A percentile compares a stretch with the other conserved stretches of the same genome.
Evolutionary conservation across 2,113 vertebrate genomes (phyloP).

Genomic region (Anoura caudifer): DNA sequence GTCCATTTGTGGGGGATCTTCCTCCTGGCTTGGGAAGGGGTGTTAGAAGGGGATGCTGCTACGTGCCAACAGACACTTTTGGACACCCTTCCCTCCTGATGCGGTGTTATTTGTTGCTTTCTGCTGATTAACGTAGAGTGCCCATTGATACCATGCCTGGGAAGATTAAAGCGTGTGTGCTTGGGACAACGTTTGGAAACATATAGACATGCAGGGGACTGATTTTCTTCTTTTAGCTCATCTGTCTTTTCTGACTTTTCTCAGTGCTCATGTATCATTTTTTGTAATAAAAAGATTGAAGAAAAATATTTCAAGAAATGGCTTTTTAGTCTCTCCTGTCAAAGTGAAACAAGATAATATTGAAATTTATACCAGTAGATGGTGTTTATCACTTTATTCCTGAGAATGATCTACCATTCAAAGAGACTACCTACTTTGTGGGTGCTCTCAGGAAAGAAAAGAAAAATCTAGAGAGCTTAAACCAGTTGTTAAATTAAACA

Average conservation of each 20-base stretch:
- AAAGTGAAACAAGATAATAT: neutral
- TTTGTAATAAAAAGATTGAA: neutral
- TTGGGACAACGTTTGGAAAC: neutral
- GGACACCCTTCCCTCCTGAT: neutral
- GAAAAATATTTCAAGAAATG: constrained; percentile 33
- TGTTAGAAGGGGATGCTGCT: neutral
- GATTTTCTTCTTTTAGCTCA: neutral
- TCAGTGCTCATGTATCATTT: neutral
- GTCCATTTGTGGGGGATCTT: neutral
- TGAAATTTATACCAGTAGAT: neutral
- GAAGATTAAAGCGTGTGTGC: neutral
- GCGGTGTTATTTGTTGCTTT: neutral
- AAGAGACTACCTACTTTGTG: neutral
- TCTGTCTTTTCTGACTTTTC: neutral
- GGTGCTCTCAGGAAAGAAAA: neutral
- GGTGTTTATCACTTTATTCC: neutral
- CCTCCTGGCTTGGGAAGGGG: neutral
- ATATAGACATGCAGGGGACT: neutral
- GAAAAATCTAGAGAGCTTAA: neutral
- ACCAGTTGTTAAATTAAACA: neutral
- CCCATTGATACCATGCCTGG: neutral
- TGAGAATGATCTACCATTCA: neutral
- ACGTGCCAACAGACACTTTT: neutral
- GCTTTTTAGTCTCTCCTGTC: neutral
- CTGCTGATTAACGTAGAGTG: neutral